phyloP scores from a whole-genome alignment of 1,140 invertebrate genomes.

The Aphidius ervi region DNA sequence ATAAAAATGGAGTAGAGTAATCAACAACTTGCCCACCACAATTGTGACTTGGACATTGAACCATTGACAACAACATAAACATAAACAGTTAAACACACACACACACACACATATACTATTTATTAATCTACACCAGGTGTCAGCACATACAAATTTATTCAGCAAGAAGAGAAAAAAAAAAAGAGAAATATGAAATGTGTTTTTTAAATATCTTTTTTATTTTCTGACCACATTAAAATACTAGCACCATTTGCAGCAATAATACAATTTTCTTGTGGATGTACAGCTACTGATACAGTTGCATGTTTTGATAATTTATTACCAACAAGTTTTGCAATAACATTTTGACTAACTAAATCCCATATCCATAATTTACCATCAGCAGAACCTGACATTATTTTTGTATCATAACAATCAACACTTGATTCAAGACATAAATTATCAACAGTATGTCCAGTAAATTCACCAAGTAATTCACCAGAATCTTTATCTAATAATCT shows the following conservation, averaged over 20 bases:
- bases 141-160: too few relatives aligned
- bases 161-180: too few relatives aligned
- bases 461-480: conserved; percentile 77
- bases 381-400: conserved; percentile 82
- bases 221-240: conserved; percentile 61
- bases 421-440: conserved; percentile 84
- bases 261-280: conserved; percentile 66
- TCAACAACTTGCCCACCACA: too few relatives aligned
- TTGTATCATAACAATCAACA: conserved; percentile 75
- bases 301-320: conserved; percentile 40
- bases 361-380: conserved; percentile 82
- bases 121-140: too few relatives aligned
- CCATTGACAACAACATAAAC: too few relatives aligned
- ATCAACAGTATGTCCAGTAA: conserved; percentile 71
- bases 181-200: too few relatives aligned
- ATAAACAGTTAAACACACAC: too few relatives aligned
- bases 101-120: too few relatives aligned
- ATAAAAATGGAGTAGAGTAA: too few relatives aligned
- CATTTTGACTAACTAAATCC: conserved; percentile 75
- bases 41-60: too few relatives aligned
- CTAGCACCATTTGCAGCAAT: conserved; percentile 63
- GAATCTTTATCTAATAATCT: conserved; percentile 85
- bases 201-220: background rate
- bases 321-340: conserved; percentile 55
- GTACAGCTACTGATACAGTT: conserved; percentile 61